Evolutionary conservation across 2,113 vertebrate species (phyloP).

Genomic region (Apodemus sylvaticus): DNA sequence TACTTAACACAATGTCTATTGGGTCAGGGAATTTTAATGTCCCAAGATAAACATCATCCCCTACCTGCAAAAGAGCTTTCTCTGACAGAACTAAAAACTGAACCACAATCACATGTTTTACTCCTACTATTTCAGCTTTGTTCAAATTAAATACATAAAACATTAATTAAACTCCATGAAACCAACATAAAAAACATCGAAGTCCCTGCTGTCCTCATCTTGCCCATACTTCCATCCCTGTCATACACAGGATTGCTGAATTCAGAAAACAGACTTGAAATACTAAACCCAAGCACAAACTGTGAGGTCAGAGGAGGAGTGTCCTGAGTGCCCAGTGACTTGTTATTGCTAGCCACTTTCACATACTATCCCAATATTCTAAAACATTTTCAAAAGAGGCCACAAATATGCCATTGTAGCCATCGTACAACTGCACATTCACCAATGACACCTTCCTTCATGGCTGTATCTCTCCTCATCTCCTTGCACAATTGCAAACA

Average conservation of each 20-base stretch:
- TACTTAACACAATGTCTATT: slow-evolving; percentile 26
- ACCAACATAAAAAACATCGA: slow-evolving; percentile 12
- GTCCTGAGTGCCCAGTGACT: background rate
- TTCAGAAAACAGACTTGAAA: slow-evolving; percentile 43
- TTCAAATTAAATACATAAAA: background rate
- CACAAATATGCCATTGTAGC: too few species aligned
- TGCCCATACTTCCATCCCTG: background rate
- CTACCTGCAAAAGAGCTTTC: background rate
- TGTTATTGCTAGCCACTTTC: too few species aligned
- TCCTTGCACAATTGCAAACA: too few species aligned
- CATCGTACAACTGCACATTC: background rate
- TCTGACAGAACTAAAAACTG: slow-evolving; percentile 1
- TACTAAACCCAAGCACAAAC: background rate
- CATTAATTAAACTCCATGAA: background rate
- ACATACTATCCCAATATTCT: too few species aligned
- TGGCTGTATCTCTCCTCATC: background rate
- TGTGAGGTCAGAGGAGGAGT: slow-evolving; percentile 11
- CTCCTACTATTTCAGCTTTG: background rate
- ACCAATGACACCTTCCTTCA: background rate
- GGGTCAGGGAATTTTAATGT: background rate
- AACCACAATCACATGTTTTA: background rate
- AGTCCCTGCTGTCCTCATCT: background rate
- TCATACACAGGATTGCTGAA: background rate
- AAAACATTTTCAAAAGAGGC: too few species aligned
- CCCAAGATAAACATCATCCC: background rate